phyloP scores from a whole-genome alignment of 2,888 invertebrate species.

The Standfussiana lucernea region DNA sequence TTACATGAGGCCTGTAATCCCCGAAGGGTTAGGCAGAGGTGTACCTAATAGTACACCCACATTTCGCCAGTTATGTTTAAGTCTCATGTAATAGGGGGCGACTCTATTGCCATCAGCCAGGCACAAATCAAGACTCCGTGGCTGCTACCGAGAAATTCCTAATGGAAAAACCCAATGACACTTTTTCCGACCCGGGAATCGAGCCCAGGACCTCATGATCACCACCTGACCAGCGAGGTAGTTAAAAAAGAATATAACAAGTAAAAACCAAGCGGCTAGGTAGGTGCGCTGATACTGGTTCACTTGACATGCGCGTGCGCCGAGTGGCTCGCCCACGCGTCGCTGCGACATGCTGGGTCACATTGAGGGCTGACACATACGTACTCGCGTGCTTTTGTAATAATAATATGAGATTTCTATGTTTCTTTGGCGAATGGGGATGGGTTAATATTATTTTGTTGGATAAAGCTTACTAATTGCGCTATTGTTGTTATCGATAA shows the following conservation, averaged over 20 bases:
- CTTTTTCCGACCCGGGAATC: too few relatives aligned
- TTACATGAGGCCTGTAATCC: too few relatives aligned
- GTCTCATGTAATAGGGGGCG: too few relatives aligned
- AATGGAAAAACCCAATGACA: too few relatives aligned
- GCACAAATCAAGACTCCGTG: too few relatives aligned
- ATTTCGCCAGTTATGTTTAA: too few relatives aligned
- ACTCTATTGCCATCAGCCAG: too few relatives aligned
- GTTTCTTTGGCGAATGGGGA: background rate
- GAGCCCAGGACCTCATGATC: too few relatives aligned
- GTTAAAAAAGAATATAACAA: conserved; percentile 25
- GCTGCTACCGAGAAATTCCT: too few relatives aligned
- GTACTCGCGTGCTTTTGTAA: background rate
- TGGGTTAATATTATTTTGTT: background rate
- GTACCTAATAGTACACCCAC: too few relatives aligned
- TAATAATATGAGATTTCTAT: background rate
- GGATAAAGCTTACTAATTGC: background rate
- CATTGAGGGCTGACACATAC: conserved; percentile 50
- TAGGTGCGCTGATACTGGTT: conserved; percentile 54
- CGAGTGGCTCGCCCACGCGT: conserved; percentile 61
- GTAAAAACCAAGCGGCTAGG: conserved; percentile 25
- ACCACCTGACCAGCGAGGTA: too few relatives aligned
- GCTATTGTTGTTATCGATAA: background rate
- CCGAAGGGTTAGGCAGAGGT: too few relatives aligned
- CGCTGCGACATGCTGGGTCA: conserved; percentile 47
- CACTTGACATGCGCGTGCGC: conserved; percentile 61